These are phyloP conservation scores for Rhagoletis pomonella DNA, from an alignment of 1,140 invertebrate genomes.

Conservation along the genomic window DNA sequence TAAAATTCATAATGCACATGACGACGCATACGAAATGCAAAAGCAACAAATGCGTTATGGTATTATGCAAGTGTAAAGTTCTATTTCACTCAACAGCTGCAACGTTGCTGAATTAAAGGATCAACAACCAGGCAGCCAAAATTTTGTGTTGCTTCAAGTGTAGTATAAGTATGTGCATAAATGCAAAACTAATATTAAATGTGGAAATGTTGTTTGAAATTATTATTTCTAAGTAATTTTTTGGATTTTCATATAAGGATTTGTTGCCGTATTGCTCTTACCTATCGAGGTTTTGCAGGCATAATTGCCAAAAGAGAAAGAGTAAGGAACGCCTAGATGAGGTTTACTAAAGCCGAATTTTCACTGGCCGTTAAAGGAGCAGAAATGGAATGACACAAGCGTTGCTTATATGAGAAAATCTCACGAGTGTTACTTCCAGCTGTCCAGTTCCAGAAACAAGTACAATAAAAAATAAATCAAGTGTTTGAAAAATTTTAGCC, in stretches of 20 bases:
- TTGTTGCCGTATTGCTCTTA: not conserved
- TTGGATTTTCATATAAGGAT: not conserved
- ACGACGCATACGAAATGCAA: not conserved
- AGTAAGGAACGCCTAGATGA: too few species aligned
- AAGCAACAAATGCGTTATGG: not conserved
- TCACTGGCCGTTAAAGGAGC: too few species aligned
- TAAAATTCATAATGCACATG: slow-evolving; percentile 51
- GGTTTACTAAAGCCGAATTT: too few species aligned
- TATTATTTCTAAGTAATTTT: not conserved
- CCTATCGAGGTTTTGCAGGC: too few species aligned
- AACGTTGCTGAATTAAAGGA: not conserved
- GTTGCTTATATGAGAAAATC: too few species aligned
- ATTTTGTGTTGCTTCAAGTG: not conserved
- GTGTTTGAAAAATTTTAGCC: too few species aligned
- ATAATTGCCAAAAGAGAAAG: too few species aligned
- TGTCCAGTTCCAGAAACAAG: too few species aligned
- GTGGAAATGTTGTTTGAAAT: not conserved
- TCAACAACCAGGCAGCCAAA: not conserved
- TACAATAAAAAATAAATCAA: too few species aligned
- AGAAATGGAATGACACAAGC: too few species aligned
- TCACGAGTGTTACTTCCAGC: too few species aligned
- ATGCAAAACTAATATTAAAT: not conserved
- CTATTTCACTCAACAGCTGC: slow-evolving; percentile 33
- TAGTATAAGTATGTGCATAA: not conserved
- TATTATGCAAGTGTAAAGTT: not conserved